Conservation (phyloP, 2,797 vertebrate genomes). For the Myotis daubentonii region DNA sequence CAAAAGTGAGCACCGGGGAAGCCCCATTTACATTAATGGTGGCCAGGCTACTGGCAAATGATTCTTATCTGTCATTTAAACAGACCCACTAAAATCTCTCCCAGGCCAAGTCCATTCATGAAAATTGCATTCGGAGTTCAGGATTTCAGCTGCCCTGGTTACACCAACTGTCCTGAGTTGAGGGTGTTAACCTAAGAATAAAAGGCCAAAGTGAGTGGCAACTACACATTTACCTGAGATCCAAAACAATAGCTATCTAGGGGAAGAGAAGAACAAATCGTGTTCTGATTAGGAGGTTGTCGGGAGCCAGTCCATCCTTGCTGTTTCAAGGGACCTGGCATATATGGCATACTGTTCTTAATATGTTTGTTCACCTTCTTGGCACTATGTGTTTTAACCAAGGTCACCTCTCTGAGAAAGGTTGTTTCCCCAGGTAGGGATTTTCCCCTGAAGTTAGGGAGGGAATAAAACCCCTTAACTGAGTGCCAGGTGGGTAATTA, state of each 20-base stretch:
- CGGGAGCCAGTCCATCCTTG: too few species aligned
- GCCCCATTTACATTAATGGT: not conserved
- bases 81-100: not conserved
- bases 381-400: too few species aligned
- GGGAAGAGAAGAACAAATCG: not conserved
- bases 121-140: not conserved
- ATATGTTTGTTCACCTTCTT: too few species aligned
- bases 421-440: too few species aligned
- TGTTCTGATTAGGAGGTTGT: not conserved
- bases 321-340: too few species aligned
- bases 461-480: too few species aligned
- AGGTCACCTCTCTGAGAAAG: too few species aligned
- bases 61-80: not conserved
- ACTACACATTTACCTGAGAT: not conserved
- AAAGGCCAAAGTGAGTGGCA: not conserved
- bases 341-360: too few species aligned
- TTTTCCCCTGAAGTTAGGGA: too few species aligned
- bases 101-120: not conserved
- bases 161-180: too few species aligned
- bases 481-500: too few species aligned
- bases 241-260: not conserved
- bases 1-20: not conserved
- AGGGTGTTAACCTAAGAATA: not conserved
- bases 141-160: not conserved
- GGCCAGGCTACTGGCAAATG: not conserved